Base-by-base conservation (phyloP, 2,797 vertebrate species). In the Melanotaenia parkinsoni region DNA sequence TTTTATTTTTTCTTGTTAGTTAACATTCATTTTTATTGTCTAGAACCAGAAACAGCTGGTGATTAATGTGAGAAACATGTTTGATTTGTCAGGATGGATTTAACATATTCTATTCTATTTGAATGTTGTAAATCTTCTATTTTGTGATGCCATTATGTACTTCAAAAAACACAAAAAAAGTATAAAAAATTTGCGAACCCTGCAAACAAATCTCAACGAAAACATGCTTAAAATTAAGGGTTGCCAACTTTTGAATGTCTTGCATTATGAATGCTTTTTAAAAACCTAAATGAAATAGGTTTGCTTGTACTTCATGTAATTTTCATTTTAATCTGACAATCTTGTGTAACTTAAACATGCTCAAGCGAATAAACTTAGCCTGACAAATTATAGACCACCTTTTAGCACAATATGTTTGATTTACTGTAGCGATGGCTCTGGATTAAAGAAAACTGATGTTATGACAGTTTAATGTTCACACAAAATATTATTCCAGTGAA, bases 401-500 rank as follows among this genome's bases (percentile, higher is more conserved):
- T 43, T 18, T 37, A 43, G 37, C 3, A 14, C 20, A 51, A 33
- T n/a, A n/a, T 11, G 33, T 56, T 33, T 38, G 30, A 56, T 58
- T 58, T 40, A 30, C 13, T 71, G 30, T 11, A 12, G 7, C 56
- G 26, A 35, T 54, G 22, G 32, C 28, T 69, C 30, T 54, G 8
- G 20, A 22, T 58, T 54, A 70, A n/a, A 59, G 26, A 28, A 63
- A 38, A 5, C 14, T 37, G 14, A 11, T 70, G 57, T 38, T 22
- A 7, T 20, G 24, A 61, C 45, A 38, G 13, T 35, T 56, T 33
- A 67, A 33, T 14, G 9, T 32, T 54, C 22, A 14, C 54, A 18
- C 1, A 26, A 51, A 45, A 63, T 68, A 70, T 67, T 24, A 56
- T n/a, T 45, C 35, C 9, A 70, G 76, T 74, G 67, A 85, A 75